phyloP scores from a whole-genome alignment of 2,888 invertebrate species.

The Cyaniris semiargus region DNA sequence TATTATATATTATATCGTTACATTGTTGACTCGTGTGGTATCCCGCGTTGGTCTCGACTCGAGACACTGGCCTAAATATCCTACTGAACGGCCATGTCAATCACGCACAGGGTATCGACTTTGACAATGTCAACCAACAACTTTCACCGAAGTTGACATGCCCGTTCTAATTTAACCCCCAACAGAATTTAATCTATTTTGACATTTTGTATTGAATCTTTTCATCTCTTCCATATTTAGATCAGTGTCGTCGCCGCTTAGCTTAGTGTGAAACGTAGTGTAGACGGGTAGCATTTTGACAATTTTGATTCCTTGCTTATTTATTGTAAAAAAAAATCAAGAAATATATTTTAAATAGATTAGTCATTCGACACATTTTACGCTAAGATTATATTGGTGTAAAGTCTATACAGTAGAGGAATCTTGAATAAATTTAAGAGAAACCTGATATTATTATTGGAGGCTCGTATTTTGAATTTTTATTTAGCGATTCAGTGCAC shows the following conservation, averaged over 20 bases:
- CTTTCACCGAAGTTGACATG: not conserved
- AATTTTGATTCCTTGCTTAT: constrained; percentile 31
- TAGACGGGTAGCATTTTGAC: constrained; percentile 25
- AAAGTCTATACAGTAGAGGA: constrained; percentile 65
- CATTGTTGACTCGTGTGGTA: constrained; percentile 26
- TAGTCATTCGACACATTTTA: constrained; percentile 54
- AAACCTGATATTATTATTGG: constrained; percentile 39
- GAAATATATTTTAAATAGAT: constrained; percentile 64
- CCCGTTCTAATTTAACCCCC: not conserved
- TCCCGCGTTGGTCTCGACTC: constrained; percentile 6
- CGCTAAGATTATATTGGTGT: constrained; percentile 55
- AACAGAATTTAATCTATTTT: not conserved
- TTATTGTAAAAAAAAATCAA: constrained; percentile 44
- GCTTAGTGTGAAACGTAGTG: not conserved
- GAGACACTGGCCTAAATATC: constrained; percentile 3
- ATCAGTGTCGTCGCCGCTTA: constrained; percentile 17
- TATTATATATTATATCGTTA: constrained; percentile 28
- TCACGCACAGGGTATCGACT: not conserved
- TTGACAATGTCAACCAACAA: not conserved
- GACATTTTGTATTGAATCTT: constrained; percentile 2
- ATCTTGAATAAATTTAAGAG: constrained; percentile 45
- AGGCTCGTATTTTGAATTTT: constrained; percentile 9
- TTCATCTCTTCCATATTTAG: not conserved
- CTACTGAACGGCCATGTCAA: not conserved
- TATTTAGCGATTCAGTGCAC: not conserved